Base-by-base conservation (phyloP, 2,888 invertebrate genomes). In the Leptinotarsa rubiginosa region DNA sequence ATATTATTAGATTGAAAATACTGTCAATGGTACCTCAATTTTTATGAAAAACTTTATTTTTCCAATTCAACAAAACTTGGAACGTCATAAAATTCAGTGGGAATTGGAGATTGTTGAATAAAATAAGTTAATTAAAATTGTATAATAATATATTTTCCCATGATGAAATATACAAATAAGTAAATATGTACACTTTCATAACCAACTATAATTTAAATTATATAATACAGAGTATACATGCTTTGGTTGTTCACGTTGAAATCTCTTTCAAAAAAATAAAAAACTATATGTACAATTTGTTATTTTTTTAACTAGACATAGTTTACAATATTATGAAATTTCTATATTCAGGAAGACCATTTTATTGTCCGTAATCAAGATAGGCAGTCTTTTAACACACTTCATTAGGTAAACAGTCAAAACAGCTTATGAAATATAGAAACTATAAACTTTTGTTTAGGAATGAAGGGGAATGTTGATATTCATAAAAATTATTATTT, bases 171-270 rank as follows among this genome's bases (percentile, higher is more conserved):
- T 78, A 80, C 76, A 78, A 77, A 72, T 76, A 70, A 74, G 69
- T 69, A 54, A 75, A 72, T 81, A 81, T 81, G 76, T 82, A 82
- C 82, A 83, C 73, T 77, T 77, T 75, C 75, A 79, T 81, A 81
- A 76, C 79, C 78, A 79, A 82, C 75, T 77, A 77, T 77, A 76
- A 77, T 74, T 74, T 74, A 78, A 77, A 79, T 77, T 80, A 77
- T 85, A 86, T 85, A 81, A 80, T 86, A 86, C 85, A 87, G 76
- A 84, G 86, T 86, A 79, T 86, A 87, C 86, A 87, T 84, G 84
- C 86, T 87, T 87, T 86, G 87, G 87, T 86, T 82, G 84, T 83
- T 77, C 69, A 69, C 56, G 56, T 47, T 69, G 69, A 69, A 74
- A 78, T 75, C 75, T 78, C 76, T 77, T 73, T 66, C 72, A 62